Evolutionary conservation across 2,113 vertebrate genomes (phyloP).

Genomic region (Ammodytes dubius): DNA sequence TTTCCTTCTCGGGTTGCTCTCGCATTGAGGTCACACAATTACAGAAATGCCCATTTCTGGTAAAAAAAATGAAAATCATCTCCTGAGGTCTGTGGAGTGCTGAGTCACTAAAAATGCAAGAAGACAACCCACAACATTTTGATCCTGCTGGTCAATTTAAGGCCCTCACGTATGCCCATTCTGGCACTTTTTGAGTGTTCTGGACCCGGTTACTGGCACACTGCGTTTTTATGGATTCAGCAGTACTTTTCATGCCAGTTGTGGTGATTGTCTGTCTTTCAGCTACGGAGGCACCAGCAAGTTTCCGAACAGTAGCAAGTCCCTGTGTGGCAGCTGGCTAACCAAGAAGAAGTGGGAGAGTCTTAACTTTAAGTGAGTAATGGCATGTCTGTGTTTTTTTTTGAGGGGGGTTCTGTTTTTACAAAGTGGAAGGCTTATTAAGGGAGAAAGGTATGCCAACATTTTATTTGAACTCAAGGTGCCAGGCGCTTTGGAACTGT

Average conservation of each 20-base stretch:
- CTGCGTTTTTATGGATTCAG: constrained; percentile 35
- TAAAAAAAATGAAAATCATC: background rate
- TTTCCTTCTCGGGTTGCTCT: constrained; percentile 9
- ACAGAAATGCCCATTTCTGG: constrained; percentile 46
- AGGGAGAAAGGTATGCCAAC: constrained; percentile 40
- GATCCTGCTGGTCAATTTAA: constrained; percentile 43
- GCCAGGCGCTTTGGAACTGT: constrained; percentile 37
- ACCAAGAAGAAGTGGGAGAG: constrained; percentile 81
- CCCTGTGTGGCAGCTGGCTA: constrained; percentile 70
- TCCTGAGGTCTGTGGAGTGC: constrained; percentile 27
- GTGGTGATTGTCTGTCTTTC: constrained; percentile 69
- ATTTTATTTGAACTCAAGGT: constrained; percentile 53
- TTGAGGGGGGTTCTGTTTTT: background rate
- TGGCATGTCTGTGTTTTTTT: constrained; percentile 49
- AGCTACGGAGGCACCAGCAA: constrained; percentile 70
- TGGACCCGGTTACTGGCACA: constrained; percentile 49
- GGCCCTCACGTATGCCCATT: constrained; percentile 29
- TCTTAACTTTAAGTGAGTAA: constrained; percentile 84
- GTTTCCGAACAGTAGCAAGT: constrained; percentile 64
- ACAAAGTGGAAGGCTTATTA: constrained; percentile 43
- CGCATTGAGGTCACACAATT: constrained; percentile 34
- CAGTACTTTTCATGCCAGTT: constrained; percentile 34
- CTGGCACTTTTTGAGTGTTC: constrained; percentile 54
- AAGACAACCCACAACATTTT: constrained; percentile 24
- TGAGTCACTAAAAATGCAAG: constrained; percentile 54